Base-by-base conservation (phyloP, 2,113 vertebrate species). In the Eupsittula cactorum region DNA sequence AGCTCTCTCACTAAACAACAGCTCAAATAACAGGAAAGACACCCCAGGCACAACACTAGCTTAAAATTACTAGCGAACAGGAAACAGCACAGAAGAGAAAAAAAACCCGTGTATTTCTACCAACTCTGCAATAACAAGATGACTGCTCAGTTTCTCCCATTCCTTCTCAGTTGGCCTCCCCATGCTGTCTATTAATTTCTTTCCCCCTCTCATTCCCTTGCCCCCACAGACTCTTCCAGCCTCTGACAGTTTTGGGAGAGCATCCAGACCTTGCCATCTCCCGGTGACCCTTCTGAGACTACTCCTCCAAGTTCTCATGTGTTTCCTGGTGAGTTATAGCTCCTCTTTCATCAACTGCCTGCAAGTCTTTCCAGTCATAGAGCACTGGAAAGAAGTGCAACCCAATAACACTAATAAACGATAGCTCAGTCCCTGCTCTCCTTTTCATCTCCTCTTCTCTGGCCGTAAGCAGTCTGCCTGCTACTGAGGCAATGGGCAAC, bases 351-450 rank as follows among this genome's bases (percentile, higher is more conserved):
- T 52, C 81, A 76, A 37, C 67, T 92, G 89, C 77, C 83, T 82
- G 19, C 18, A 28, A 86, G 79, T 44, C 70, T 95, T 91, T 59
- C 29, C 28, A 52, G 78, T 25, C 69, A 55, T 60, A 52, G 50
- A 84, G 78, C 47, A 31, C 68, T 86, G 95, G 84, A 85, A 94
- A 94, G 84, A 96, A 97, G 96, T 1, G 4, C 37, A 94, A 85
- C 39, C 68, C 1, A 4, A 35, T 15, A 78, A 63, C 86, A 93
- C 94, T 41, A 97, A 97, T 95, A 97, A 97, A 92, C 76, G 82
- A 97, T 94, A 71, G 55, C 76, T 65, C 68, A 68, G 31, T 83
- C 24, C 69, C 67, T 93, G 13, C 27, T 59, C 60, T 83, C 37
- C 55, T 82, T 96, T 75, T 86, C 88, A 91, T 79, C 92, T 88